Conservation (phyloP, 2,888 invertebrate genomes). For the Sturmia bella region DNA sequence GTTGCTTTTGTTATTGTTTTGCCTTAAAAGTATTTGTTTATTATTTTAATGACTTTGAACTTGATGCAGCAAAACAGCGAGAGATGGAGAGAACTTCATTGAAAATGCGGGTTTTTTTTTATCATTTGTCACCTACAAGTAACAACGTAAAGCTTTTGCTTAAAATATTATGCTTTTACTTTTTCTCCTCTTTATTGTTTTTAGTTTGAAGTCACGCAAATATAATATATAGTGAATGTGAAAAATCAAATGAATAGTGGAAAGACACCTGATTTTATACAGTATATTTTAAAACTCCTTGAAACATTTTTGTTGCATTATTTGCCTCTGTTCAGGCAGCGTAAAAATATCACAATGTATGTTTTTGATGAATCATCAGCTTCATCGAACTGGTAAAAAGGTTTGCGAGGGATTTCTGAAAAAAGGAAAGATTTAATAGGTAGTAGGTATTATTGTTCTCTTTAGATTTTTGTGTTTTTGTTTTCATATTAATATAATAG, state of each 20-base stretch:
- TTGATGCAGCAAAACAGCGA: constrained; percentile 48
- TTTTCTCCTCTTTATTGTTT: constrained; percentile 23
- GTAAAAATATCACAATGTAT: neutral
- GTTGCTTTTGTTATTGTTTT: no score
- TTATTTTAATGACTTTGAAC: constrained; percentile 65
- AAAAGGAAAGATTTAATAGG: neutral
- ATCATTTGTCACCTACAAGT: neutral
- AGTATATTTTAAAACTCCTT: neutral
- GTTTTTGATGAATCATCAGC: constrained; percentile 24
- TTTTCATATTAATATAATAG: no score
- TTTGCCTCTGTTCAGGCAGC: neutral
- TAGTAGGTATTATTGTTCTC: no score
- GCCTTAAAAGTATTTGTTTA: no score
- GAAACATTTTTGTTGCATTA: neutral
- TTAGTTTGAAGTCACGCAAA: constrained; percentile 22
- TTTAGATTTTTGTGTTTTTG: no score
- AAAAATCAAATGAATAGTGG: neutral
- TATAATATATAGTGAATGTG: constrained; percentile 1
- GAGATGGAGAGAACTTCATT: constrained; percentile 9
- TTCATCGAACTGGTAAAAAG: constrained; percentile 5
- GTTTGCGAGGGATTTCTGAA: constrained; percentile 14
- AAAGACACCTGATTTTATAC: constrained; percentile 21
- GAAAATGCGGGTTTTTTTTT: constrained; percentile 22
- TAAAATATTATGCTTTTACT: neutral
- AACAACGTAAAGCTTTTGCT: constrained; percentile 48